phyloP scores from a whole-genome alignment of 2,113 vertebrate species.

The Poecile atricapillus region DNA sequence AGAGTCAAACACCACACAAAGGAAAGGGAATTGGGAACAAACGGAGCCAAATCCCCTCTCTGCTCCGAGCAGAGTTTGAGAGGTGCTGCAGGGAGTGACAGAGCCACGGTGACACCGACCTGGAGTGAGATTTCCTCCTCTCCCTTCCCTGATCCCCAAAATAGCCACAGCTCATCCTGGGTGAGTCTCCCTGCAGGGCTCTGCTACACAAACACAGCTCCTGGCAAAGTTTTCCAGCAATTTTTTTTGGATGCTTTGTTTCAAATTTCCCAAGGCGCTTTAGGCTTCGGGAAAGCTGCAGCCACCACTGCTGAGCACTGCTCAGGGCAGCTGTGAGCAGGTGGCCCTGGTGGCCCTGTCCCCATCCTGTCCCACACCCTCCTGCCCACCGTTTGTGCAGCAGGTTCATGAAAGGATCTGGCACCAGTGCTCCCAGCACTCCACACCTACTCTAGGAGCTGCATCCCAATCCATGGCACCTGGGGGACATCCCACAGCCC shows the following conservation, averaged over 20 bases:
- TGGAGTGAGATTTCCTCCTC: neutral
- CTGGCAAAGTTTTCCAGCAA: rapidly evolving
- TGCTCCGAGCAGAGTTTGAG: neutral
- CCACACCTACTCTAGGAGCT: neutral
- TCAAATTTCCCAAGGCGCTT: neutral
- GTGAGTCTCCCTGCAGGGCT: rapidly evolving
- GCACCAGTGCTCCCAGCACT: rapidly evolving
- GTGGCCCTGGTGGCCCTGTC: neutral
- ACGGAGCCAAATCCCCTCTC: neutral
- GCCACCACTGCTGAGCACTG: neutral
- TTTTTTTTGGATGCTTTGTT: neutral
- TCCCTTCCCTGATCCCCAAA: neutral
- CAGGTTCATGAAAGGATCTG: neutral
- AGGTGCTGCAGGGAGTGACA: neutral
- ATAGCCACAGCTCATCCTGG: neutral
- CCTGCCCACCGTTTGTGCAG: rapidly evolving
- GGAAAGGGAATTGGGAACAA: neutral
- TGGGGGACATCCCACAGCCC: neutral
- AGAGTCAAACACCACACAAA: neutral
- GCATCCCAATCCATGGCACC: rapidly evolving
- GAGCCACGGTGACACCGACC: rapidly evolving
- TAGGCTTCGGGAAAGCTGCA: neutral
- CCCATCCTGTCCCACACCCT: neutral
- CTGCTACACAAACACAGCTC: neutral
- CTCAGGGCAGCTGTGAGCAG: neutral